A percentile compares a stretch with the other conserved stretches of the same genome.
Conservation (phyloP, 1,140 invertebrate genomes). For the Aphelinus atriplicis region DNA sequence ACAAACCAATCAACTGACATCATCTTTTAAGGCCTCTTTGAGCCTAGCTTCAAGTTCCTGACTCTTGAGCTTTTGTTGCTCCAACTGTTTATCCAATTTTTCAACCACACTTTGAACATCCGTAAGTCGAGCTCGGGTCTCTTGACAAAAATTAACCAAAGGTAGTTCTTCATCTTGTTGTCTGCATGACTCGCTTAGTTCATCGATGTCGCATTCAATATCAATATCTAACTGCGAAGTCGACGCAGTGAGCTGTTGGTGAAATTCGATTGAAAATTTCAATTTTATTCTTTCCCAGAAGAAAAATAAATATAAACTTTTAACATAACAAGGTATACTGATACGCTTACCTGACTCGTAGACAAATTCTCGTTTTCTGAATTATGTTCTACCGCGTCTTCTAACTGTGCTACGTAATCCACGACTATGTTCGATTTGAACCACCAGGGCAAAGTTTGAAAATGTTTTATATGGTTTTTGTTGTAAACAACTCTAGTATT, state of each 20-base stretch:
- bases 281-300: no score
- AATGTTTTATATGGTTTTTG: conserved; percentile 57
- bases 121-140: conserved; percentile 38
- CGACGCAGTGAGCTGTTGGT: conserved; percentile 5
- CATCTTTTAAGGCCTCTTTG: conserved; percentile 47
- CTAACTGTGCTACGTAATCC: conserved; percentile 36
- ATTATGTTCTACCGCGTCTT: background rate
- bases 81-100: conserved; percentile 50
- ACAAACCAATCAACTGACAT: conserved; percentile 7
- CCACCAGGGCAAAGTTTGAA: conserved; percentile 61
- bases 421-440: conserved; percentile 56
- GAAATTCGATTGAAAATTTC: no score
- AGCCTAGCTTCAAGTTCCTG: conserved; percentile 50
- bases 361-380: background rate
- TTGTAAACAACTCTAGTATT: conserved; percentile 58
- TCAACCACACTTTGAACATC: conserved; percentile 44
- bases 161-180: conserved; percentile 32
- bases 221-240: conserved; percentile 29
- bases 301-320: no score
- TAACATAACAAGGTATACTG: no score
- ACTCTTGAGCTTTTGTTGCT: conserved; percentile 48
- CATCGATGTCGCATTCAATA: conserved; percentile 39
- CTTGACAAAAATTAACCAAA: conserved; percentile 43
- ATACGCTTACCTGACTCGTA: conserved; percentile 40
- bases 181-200: conserved; percentile 14